These are phyloP conservation scores for Rissa tridactyla DNA, from an alignment of 2,113 vertebrate species.

Conservation along the genomic window DNA sequence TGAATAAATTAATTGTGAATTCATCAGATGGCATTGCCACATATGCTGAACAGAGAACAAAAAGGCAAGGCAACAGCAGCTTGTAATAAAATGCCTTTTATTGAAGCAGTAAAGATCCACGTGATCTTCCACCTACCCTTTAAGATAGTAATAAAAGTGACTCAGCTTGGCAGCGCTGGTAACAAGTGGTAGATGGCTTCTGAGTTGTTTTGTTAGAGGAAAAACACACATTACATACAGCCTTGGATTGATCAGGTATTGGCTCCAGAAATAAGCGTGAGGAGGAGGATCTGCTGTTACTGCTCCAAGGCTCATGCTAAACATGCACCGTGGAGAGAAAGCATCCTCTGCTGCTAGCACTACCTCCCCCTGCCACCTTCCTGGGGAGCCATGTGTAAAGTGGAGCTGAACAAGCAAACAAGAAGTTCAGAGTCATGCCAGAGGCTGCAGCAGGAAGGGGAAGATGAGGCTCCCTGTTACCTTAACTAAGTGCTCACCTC, in stretches of 20 bases:
- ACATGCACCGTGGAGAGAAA: neutral
- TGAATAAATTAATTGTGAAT: neutral
- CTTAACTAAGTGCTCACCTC: neutral
- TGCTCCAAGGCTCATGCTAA: neutral
- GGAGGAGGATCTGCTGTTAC: neutral
- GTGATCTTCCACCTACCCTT: neutral
- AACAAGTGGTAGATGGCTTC: neutral
- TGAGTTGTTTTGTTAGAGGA: neutral
- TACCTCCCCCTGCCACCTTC: neutral
- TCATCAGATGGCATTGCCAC: neutral
- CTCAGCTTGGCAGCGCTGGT: neutral
- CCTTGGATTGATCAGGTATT: neutral
- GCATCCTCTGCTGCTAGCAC: neutral
- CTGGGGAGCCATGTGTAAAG: too few relatives aligned
- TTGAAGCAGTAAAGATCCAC: neutral
- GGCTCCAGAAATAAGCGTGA: neutral
- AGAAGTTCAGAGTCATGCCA: neutral
- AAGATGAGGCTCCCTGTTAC: neutral
- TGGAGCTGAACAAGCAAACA: neutral
- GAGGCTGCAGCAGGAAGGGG: neutral
- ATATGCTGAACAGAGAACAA: neutral
- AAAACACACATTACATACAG: neutral
- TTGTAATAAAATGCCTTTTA: slow-evolving; percentile 11
- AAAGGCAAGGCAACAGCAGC: neutral
- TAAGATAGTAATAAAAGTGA: slow-evolving; percentile 6